These are phyloP conservation scores for Phragmatobia fuliginosa DNA, from an alignment of 2,888 invertebrate genomes.

Conservation along the genomic window DNA sequence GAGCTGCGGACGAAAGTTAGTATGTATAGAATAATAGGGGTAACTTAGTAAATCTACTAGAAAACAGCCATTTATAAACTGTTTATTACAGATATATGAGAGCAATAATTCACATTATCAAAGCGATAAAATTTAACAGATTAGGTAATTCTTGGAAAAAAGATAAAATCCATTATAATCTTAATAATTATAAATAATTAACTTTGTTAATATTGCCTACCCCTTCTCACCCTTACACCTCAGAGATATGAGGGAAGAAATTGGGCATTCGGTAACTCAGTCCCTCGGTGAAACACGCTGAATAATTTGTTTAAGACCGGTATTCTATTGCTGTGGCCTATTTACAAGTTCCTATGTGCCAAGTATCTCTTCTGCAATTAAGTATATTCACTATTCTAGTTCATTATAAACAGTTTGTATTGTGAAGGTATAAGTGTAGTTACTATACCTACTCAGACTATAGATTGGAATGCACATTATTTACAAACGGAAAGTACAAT, in stretches of 20 bases:
- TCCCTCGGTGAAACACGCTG: too few relatives aligned
- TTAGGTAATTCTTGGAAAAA: neutral
- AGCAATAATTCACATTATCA: neutral
- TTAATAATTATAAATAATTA: neutral
- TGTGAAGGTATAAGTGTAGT: neutral
- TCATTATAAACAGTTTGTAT: neutral
- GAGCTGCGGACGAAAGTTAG: too few relatives aligned
- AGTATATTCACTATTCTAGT: neutral
- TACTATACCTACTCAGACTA: neutral
- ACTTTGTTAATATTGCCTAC: neutral
- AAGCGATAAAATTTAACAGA: neutral
- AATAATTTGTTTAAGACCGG: neutral
- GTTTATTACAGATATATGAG: neutral
- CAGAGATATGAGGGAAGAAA: too few relatives aligned
- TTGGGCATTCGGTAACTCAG: too few relatives aligned
- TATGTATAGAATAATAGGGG: neutral
- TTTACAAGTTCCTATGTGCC: too few relatives aligned
- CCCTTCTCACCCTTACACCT: too few relatives aligned
- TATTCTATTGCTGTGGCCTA: too few relatives aligned
- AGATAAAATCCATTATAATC: neutral
- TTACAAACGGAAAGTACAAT: conserved; percentile 30
- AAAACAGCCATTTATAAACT: too few relatives aligned
- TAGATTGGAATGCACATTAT: conserved; percentile 8
- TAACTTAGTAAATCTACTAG: neutral
- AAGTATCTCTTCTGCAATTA: too few relatives aligned